A percentile compares a stretch with the other conserved stretches of the same genome.
phyloP scores from a whole-genome alignment of 1,140 invertebrate genomes.

The Philotrypesis tridentata region DNA sequence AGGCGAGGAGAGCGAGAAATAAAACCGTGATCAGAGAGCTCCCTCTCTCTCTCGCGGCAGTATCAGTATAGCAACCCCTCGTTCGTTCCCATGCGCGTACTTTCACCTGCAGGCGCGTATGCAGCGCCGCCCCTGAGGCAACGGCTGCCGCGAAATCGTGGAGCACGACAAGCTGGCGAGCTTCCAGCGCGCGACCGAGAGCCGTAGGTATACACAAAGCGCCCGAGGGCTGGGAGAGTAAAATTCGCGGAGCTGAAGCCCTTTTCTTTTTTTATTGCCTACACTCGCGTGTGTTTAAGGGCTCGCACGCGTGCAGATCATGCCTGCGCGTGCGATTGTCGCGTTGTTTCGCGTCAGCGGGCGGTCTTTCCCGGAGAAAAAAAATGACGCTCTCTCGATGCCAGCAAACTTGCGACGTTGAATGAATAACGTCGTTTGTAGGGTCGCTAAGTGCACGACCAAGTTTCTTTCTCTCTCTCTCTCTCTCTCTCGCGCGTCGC shows the following conservation, averaged over 20 bases:
- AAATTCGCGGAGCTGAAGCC: background rate
- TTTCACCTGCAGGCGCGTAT: background rate
- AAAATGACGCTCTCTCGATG: background rate
- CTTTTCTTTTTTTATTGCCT: background rate
- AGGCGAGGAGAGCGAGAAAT: too few relatives aligned
- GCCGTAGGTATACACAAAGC: too few relatives aligned
- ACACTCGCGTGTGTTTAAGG: too few relatives aligned
- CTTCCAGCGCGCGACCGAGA: conserved; percentile 53
- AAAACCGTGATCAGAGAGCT: background rate
- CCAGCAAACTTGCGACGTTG: background rate
- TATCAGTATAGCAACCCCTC: background rate
- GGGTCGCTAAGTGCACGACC: background rate
- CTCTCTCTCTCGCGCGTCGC: too few relatives aligned
- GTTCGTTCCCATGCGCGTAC: background rate
- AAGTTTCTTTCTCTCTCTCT: background rate
- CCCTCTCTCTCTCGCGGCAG: background rate
- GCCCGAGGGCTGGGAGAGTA: too few relatives aligned
- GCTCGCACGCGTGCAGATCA: too few relatives aligned
- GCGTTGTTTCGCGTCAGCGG: too few relatives aligned
- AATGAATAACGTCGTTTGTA: conserved; percentile 10
- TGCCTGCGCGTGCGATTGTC: too few relatives aligned
- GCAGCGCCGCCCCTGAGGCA: background rate
- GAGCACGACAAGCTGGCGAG: conserved; percentile 60
- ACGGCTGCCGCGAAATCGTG: conserved; percentile 58
- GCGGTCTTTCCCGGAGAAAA: too few relatives aligned